Base-by-base conservation (phyloP, 1,140 invertebrate genomes). In the Zophobas morio region DNA sequence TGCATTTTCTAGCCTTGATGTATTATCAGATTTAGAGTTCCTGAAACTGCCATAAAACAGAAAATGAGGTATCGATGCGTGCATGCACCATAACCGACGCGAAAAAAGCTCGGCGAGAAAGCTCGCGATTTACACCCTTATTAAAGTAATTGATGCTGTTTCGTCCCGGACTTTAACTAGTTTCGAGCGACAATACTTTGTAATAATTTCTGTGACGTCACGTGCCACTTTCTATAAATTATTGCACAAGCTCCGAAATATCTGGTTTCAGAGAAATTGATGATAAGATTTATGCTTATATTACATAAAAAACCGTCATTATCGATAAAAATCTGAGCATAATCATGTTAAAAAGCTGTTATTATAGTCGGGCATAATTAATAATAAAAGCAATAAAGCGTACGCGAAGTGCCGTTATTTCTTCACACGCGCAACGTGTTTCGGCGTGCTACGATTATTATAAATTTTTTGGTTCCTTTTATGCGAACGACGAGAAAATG, bases 341-440 rank as follows among this genome's bases (percentile, higher is more conserved):
- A 77, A 77, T 77, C 75, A 70, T 72, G 56, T 63, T 77, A 77
- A 66, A 77, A 71, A 77, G 75, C 75, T 77, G 75, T 77, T 77
- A 77, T 77, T 77, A 77, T 72, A 39, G 42, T 37, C 66, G n/a
- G 56, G 56, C 35, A 72, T 71, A 77, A 77, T 77, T 77, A 77
- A 72, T 77, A 77, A 77, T 49, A 60, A 66, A 42, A 66, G 60
- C 39, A 66, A 77, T 77, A 77, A 77, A 77, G 57, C 35, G 57
- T 63, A 49, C 60, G 60, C 60, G 35, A 60, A 46, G 37, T 72
- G 40, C 75, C 75, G 75, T 77, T 77, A 77, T 63, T 57, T 20
- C 20, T 20, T 49, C 39, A 71, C 70, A 77, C 75, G 75, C 51
- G 70, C 56, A 57, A 53, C 49, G 39, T 39, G 60, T 37, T 51